Percentiles rank a stretch among this genome's conserved stretches.
Conservation (phyloP, 2,797 vertebrate genomes). For the Tadarida brasiliensis region DNA sequence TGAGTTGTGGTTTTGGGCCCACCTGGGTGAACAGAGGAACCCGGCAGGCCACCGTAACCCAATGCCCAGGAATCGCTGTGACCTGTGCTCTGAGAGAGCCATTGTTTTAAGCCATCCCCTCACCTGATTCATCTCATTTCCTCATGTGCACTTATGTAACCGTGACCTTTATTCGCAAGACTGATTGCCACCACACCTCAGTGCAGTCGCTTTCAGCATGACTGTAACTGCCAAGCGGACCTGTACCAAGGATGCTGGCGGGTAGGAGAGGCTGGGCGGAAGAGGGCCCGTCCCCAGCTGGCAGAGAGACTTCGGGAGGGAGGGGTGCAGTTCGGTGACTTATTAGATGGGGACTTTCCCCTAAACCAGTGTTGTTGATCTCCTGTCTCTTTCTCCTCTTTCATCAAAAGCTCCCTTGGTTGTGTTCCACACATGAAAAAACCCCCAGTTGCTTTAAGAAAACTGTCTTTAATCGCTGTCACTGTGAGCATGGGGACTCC, state of each 20-base stretch:
- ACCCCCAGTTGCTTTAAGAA: not conserved
- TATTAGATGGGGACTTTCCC: not conserved
- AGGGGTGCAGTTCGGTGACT: rapidly evolving
- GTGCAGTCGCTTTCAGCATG: not conserved
- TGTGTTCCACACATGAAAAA: not conserved
- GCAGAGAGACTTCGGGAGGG: not conserved
- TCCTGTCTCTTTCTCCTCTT: not conserved
- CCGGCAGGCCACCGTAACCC: rapidly evolving
- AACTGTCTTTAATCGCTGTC: rapidly evolving
- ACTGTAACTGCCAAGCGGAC: not conserved
- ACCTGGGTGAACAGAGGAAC: rapidly evolving
- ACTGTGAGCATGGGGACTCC: not conserved
- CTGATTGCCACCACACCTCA: not conserved
- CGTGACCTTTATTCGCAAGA: not conserved
- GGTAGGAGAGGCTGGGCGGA: rapidly evolving
- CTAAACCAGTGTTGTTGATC: not conserved
- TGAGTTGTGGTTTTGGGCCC: slow-evolving; percentile 46
- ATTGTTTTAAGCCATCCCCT: not conserved
- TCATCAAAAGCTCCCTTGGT: not conserved
- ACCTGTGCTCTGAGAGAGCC: not conserved
- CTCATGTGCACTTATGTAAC: rapidly evolving
- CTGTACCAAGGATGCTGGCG: not conserved
- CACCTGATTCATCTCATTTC: not conserved
- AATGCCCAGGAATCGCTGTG: not conserved
- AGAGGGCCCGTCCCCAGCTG: not conserved